Percentiles rank a stretch among this genome's conserved stretches.
These are phyloP conservation scores for Cepaea nemoralis DNA, from an alignment of 1,140 invertebrate genomes.

Conservation along the genomic window DNA sequence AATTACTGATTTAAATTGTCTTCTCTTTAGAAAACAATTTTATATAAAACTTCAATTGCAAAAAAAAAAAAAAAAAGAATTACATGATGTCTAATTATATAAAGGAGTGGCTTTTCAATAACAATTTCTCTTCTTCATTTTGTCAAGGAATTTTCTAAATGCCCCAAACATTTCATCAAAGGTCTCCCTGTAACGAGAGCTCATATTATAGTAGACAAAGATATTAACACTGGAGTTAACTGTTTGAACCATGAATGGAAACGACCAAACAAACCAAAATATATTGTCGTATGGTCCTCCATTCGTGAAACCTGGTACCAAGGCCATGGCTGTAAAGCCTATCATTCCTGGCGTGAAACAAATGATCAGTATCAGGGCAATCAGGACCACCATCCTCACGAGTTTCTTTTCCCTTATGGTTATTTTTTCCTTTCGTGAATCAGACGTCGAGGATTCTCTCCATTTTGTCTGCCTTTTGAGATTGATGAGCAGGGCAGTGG, in stretches of 20 bases:
- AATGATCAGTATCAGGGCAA: neutral
- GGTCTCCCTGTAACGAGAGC: no score
- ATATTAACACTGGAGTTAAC: no score
- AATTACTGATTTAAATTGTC: no score
- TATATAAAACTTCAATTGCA: no score
- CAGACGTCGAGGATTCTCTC: neutral
- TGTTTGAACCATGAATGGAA: neutral
- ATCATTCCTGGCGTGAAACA: constrained; percentile 8
- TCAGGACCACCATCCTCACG: constrained; percentile 3
- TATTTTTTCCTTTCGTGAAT: neutral
- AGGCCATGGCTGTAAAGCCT: neutral
- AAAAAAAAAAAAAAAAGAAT: no score
- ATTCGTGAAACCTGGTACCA: neutral
- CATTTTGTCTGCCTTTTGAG: neutral
- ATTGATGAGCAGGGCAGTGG: neutral
- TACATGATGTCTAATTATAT: no score
- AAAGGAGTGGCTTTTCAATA: no score
- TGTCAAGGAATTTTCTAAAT: no score
- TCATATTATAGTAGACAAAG: no score
- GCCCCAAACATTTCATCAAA: no score
- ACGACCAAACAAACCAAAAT: neutral
- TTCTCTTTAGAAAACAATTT: no score
- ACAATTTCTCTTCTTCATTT: no score
- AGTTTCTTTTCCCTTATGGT: neutral
- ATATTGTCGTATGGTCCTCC: neutral